A percentile compares a stretch with the other conserved stretches of the same genome.
Evolutionary conservation across 2,113 vertebrate species (phyloP).

Genomic region (Thalassarche chlororhynchos): DNA sequence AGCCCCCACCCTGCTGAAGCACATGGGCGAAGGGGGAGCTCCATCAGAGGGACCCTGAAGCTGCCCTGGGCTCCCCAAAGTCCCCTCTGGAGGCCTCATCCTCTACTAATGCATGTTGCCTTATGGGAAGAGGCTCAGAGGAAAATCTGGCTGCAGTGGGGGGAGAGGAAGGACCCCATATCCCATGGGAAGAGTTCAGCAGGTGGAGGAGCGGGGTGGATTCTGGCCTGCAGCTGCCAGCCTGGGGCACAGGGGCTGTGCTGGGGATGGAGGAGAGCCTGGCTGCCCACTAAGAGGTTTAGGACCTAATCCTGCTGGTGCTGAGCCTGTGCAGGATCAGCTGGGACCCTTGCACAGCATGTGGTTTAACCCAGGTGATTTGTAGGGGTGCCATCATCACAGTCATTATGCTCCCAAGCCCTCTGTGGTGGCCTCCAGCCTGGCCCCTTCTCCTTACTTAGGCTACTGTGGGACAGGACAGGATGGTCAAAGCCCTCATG

Average conservation of each 20-base stretch:
- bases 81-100: not conserved
- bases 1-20: not conserved
- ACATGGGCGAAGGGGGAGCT: accelerated
- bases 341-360: not conserved
- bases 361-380: not conserved
- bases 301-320: not conserved
- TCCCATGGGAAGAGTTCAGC: not conserved
- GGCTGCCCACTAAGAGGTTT: not conserved
- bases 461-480: not conserved
- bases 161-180: not conserved
- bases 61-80: not conserved
- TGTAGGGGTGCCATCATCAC: accelerated
- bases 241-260: not conserved
- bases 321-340: not conserved
- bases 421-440: not conserved
- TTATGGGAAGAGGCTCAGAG: not conserved
- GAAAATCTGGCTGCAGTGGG: not conserved
- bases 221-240: not conserved
- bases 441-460: not conserved
- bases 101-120: not conserved
- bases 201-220: not conserved
- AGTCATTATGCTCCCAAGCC: accelerated
- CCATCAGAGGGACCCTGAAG: not conserved
- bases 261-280: not conserved
- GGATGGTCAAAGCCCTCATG: not conserved